Base-by-base conservation (phyloP, 2,888 invertebrate species). In the Caenorhabditis parvicauda region DNA sequence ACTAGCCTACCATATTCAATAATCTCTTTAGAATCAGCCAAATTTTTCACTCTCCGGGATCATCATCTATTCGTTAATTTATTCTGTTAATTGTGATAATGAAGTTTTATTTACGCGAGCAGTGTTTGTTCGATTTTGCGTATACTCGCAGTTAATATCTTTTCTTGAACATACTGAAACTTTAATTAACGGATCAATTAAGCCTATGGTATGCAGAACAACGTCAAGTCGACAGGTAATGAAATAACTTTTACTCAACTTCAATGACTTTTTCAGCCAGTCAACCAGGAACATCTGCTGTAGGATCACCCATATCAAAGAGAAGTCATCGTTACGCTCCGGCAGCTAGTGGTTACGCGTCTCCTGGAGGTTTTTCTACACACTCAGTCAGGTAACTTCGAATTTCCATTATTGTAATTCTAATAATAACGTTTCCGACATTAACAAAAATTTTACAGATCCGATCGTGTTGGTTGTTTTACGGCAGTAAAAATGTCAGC, bases 401-500 rank as follows among this genome's bases (percentile, higher is more conserved):
- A n/a, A n/a, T n/a, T n/a, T n/a, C n/a, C n/a, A n/a, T n/a, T n/a
- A n/a, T n/a, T n/a, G n/a, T n/a, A n/a, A n/a, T n/a, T n/a, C n/a
- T n/a, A n/a, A n/a, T n/a, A n/a, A n/a, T n/a, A n/a, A n/a, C n/a
- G n/a, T n/a, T n/a, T n/a, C n/a, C n/a, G n/a, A n/a, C n/a, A n/a
- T n/a, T n/a, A n/a, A n/a, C n/a, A n/a, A n/a, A n/a, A n/a, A n/a
- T 19, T 7, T 59, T 70, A 41, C 50, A 70, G 70, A 17, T 35
- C 63, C 27, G 68, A 67, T 39, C 66, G 71, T 29, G 71, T 68
- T 35, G 73, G 73, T 50, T 73, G 73, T 60, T 52, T 74, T 22
- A 72, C 77, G 14, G 73, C 75, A 6, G 78, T 79, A 2, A 74
- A 75, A 57, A 79, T 79, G 79, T 77, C 77, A 0, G 77, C 79